phyloP scores from a whole-genome alignment of 2,113 vertebrate species.

The Corynorhinus townsendii region DNA sequence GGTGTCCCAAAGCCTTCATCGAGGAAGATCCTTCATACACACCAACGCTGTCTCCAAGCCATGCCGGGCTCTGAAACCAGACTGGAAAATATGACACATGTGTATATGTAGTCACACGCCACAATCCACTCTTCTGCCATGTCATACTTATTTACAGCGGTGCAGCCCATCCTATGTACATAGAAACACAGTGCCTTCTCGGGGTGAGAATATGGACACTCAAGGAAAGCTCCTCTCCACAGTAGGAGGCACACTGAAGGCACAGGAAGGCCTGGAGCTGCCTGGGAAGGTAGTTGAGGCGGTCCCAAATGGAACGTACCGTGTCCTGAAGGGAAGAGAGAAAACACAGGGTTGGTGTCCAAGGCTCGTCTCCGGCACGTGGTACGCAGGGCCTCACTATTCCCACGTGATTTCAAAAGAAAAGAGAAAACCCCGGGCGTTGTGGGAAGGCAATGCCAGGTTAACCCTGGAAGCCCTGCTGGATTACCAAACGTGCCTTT shows the following conservation, averaged over 20 bases:
- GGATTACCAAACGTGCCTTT: neutral
- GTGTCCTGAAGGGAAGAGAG: slow-evolving; percentile 70
- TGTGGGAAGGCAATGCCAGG: neutral
- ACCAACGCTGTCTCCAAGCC: slow-evolving; percentile 78
- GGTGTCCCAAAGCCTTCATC: slow-evolving; percentile 76
- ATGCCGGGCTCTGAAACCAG: slow-evolving; percentile 78
- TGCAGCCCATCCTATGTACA: slow-evolving; percentile 34
- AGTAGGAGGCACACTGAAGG: slow-evolving; percentile 51
- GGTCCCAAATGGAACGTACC: slow-evolving; percentile 59
- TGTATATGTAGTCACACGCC: slow-evolving; percentile 75
- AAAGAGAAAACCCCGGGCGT: neutral
- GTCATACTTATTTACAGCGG: slow-evolving; percentile 57
- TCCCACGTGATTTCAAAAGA: neutral
- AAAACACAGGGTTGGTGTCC: slow-evolving; percentile 67
- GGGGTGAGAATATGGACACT: slow-evolving; percentile 44
- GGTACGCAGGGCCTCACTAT: slow-evolving; percentile 24
- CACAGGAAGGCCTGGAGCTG: slow-evolving; percentile 57
- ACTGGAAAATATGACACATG: slow-evolving; percentile 78
- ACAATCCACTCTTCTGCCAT: slow-evolving; percentile 67
- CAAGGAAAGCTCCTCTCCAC: slow-evolving; percentile 57
- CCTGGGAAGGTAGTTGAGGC: slow-evolving; percentile 56
- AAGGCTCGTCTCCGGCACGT: slow-evolving; percentile 39
- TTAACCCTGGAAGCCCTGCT: neutral
- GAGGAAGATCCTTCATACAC: slow-evolving; percentile 77
- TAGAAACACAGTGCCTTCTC: slow-evolving; percentile 23